Percentiles rank a stretch among this genome's conserved stretches.
Conservation (phyloP, 2,113 vertebrate species). For the Diphyllodes magnificus region DNA sequence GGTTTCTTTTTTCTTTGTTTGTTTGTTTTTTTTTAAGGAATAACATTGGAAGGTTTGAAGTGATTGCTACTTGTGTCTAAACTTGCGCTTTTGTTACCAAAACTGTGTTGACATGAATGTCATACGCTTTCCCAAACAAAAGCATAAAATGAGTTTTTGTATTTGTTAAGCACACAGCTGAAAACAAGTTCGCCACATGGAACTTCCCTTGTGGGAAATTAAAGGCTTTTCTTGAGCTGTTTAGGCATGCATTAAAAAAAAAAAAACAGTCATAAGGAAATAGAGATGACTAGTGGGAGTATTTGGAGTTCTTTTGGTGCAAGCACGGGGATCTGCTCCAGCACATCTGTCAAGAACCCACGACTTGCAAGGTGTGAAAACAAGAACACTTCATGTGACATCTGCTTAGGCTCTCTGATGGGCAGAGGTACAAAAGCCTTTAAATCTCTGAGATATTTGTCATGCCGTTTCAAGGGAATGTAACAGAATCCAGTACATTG, state of each 20-base stretch:
- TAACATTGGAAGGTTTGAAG: neutral
- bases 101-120: neutral
- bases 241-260: neutral
- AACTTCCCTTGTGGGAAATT: conserved; percentile 10
- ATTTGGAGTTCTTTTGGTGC: neutral
- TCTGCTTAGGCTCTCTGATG: neutral
- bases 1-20: neutral
- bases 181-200: conserved; percentile 17
- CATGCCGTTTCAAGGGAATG: neutral
- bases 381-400: neutral
- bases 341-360: neutral
- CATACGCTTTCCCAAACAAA: neutral
- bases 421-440: neutral
- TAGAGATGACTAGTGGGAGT: neutral
- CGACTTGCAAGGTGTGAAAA: neutral
- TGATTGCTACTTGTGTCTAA: neutral
- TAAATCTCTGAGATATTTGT: neutral
- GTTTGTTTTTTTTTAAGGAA: neutral
- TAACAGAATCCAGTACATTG: neutral
- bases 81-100: neutral
- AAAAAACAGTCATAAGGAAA: neutral
- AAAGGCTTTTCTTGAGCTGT: neutral
- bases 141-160: neutral
- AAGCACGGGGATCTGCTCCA: neutral
- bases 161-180: neutral